Base-by-base conservation (phyloP, 2,113 vertebrate genomes). In the Zeus faber region DNA sequence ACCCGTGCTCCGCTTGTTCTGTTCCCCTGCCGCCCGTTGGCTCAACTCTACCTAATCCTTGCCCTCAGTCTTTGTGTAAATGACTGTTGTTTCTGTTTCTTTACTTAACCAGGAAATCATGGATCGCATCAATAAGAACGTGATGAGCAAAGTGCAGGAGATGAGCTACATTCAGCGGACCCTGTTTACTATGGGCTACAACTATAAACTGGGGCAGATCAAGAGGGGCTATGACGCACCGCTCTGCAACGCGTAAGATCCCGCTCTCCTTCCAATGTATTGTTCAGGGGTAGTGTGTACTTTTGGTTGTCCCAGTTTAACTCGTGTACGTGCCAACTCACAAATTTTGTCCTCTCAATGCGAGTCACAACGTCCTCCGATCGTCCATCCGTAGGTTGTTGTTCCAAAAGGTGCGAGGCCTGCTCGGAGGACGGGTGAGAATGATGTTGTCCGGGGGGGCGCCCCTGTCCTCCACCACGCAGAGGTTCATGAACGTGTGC, bases 91-190 rank as follows among this genome's bases (percentile, higher is more conserved):
- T 7, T 17, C 0, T 46, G 0, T 55, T 9, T 35, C 27, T 51
- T 62, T 17, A 49, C 23, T 2, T 7, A 67, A 76, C 1, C 60
- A 99, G 96, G 97, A 99, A 92, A 98, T 99, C 35, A 95, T 99
- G 96, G 97, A 99, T 79, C 93, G 95, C 58, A 99, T 99, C 85
- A 94, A 95, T 83, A 99, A 94, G 83, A 97, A 93, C 1, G 96
- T 99, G 54, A 98, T 98, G 95, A 93, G 90, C 65, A 99, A 98
- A 90, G 94, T 99, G 47, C 92, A 94, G 79, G 95, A 98, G 83
- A 98, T 97, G 96, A 93, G 88, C 67, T 91, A 89, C 14, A 37
- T 98, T 58, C 95, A 96, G 85, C 93, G 88, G 88, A 94, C 92
- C 14, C 75, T 99, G 46, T 99, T 99, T 80, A 96, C 92, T 52